Conservation (phyloP, 1,140 invertebrate species). For the Ips typographus region DNA sequence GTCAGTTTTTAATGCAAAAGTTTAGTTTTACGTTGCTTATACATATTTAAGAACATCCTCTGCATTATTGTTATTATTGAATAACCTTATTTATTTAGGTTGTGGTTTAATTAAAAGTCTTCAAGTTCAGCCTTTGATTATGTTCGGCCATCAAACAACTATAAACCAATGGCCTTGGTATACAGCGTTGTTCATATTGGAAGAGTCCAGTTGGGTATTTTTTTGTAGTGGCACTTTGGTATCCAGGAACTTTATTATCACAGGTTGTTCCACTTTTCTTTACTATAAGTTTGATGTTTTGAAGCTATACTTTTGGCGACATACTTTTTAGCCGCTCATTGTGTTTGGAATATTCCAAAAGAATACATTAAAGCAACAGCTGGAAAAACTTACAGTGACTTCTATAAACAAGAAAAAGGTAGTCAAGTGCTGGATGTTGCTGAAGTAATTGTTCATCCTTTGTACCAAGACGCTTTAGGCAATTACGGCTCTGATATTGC, state of each 20-base stretch:
- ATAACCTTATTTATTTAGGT: conserved; percentile 27
- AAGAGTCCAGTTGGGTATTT: conserved; percentile 50
- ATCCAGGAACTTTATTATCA: conserved; percentile 50
- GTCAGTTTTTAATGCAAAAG: too few relatives aligned
- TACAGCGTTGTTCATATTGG: conserved; percentile 48
- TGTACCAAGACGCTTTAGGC: conserved; percentile 53
- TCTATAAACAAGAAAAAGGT: conserved; percentile 41
- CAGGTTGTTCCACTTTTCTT: conserved; percentile 37
- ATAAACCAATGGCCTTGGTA: conserved; percentile 51
- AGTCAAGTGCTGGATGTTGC: conserved; percentile 48
- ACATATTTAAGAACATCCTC: too few relatives aligned
- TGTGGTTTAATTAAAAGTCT: conserved; percentile 34
- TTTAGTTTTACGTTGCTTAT: too few relatives aligned
- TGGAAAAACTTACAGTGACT: conserved; percentile 50
- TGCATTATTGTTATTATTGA: too few relatives aligned
- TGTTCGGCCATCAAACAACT: conserved; percentile 47
- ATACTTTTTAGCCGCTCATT: conserved; percentile 50
- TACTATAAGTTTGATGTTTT: background rate
- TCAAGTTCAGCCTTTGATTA: conserved; percentile 47
- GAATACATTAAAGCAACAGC: conserved; percentile 49
- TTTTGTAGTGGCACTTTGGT: conserved; percentile 54
- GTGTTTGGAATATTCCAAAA: conserved; percentile 51
- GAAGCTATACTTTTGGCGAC: background rate
- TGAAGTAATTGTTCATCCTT: conserved; percentile 47
- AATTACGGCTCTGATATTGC: conserved; percentile 56